A percentile compares a stretch with the other conserved stretches of the same genome.
Conservation (phyloP, 2,113 vertebrate genomes). For the Charadrius vociferus region DNA sequence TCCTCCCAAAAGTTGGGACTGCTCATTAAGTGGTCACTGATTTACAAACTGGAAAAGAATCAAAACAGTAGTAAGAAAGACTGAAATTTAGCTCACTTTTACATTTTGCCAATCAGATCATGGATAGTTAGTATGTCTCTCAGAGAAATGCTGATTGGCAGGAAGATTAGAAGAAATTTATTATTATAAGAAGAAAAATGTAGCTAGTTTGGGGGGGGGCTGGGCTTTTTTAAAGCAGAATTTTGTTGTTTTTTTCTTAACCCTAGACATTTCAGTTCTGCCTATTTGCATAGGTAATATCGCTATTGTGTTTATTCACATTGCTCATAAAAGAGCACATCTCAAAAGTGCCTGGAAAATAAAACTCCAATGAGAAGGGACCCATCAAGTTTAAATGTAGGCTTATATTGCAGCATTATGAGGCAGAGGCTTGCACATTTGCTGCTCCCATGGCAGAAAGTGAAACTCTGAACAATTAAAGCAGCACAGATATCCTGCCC, state of each 20-base stretch:
- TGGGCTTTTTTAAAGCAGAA: neutral
- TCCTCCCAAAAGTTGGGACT: neutral
- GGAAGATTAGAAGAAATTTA: neutral
- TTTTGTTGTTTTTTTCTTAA: neutral
- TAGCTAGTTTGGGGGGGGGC: neutral
- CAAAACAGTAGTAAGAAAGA: neutral
- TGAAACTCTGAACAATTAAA: constrained; percentile 66
- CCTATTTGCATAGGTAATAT: constrained; percentile 47
- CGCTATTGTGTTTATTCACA: constrained; percentile 20
- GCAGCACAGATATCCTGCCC: constrained; percentile 32
- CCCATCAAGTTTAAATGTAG: constrained; percentile 71
- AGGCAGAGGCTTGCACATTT: constrained; percentile 2
- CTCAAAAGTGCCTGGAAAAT: constrained; percentile 33
- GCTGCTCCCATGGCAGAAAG: constrained; percentile 48
- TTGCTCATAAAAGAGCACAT: constrained; percentile 34
- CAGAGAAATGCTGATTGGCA: neutral
- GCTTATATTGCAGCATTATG: constrained; percentile 43
- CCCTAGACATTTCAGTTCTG: neutral
- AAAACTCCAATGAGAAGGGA: constrained; percentile 53
- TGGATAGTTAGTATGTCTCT: neutral
- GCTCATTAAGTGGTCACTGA: neutral
- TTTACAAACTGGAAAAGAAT: neutral
- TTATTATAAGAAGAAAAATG: neutral
- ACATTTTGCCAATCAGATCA: neutral
- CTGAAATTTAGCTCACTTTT: neutral